phyloP scores from a whole-genome alignment of 2,888 invertebrate species.

The Graphium colonna region DNA sequence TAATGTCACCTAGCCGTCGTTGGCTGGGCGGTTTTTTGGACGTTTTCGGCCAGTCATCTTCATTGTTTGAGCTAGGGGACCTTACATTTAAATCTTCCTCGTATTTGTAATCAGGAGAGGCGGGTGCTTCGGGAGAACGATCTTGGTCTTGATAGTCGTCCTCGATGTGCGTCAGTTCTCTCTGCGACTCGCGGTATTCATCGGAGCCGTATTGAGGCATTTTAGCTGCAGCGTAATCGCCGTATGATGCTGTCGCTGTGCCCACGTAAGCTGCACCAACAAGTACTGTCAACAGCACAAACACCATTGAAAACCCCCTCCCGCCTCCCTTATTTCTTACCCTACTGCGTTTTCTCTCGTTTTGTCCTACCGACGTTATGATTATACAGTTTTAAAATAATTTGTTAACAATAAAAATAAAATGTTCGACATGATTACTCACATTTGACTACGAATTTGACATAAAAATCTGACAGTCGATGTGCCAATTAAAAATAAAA shows the following conservation, averaged over 20 bases:
- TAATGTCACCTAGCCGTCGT: constrained; percentile 26
- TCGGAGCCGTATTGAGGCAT: constrained; percentile 57
- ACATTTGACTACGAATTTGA: constrained; percentile 65
- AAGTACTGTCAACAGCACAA: constrained; percentile 31
- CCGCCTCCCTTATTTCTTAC: constrained; percentile 18
- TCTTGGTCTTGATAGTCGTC: constrained; percentile 53
- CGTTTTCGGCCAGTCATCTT: constrained; percentile 41
- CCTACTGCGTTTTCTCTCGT: constrained; percentile 9
- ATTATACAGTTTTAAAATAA: constrained; percentile 26
- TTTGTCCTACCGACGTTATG: constrained; percentile 23
- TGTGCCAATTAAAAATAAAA: constrained; percentile 26
- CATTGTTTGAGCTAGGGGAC: constrained; percentile 34
- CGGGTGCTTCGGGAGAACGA: constrained; percentile 48
- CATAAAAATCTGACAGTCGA: constrained; percentile 36
- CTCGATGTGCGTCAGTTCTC: constrained; percentile 22
- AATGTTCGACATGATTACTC: constrained; percentile 50
- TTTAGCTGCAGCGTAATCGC: constrained; percentile 52
- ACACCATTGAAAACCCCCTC: constrained; percentile 20
- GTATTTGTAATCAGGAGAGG: constrained; percentile 58
- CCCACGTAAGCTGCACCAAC: constrained; percentile 39
- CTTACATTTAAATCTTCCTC: constrained; percentile 41
- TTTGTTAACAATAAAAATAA: constrained; percentile 25
- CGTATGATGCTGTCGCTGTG: constrained; percentile 38
- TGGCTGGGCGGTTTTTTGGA: constrained; percentile 36
- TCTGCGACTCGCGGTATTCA: constrained; percentile 42